Base-by-base conservation (phyloP, 2,888 invertebrate species). In the Noctua comes region DNA sequence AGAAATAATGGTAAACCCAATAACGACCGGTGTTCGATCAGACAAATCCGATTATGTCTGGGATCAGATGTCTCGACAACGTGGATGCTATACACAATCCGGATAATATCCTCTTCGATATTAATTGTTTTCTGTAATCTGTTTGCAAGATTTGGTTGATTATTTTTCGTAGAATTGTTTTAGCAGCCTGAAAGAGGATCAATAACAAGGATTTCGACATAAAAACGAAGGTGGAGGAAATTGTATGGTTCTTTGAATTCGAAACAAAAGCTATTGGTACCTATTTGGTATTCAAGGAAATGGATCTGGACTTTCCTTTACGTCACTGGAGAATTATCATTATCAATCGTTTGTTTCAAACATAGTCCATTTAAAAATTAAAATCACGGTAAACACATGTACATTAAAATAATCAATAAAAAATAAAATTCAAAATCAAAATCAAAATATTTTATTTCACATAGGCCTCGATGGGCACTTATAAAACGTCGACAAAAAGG, bases 51-150 rank as follows among this genome's bases (percentile, higher is more conserved):
- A 96, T 96, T 96, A 96, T 91, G 86, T 77, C 90, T 84, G 92
- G 94, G 95, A 96, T 96, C 96, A 96, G 96, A 96, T 96, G 95
- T 95, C 96, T 93, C 92, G 92, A 84, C 87, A 89, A 88, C 93
- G 88, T 88, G 85, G 91, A 94, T 93, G 95, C 94, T 95, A 94
- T 93, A 94, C 91, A 89, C 93, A 92, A 93, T 93, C 94, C 92
- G 93, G 95, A 94, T 95, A 94, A 95, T 91, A 92, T 88, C 91
- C 88, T 85, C 88, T 91, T 86, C 89, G 88, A 92, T 94, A 95
- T 95, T 96, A 95, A 95, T 95, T 95, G 95, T 91, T 93, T 91
- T 91, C 87, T 87, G 88, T 91, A 87, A 91, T 91, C 90, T 88
- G 83, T 83, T 78, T 82, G 71, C 68, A 83, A 80, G 89, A 86